Conservation (phyloP, 2,888 invertebrate species). For the Rhagophthalmus giganteus region DNA sequence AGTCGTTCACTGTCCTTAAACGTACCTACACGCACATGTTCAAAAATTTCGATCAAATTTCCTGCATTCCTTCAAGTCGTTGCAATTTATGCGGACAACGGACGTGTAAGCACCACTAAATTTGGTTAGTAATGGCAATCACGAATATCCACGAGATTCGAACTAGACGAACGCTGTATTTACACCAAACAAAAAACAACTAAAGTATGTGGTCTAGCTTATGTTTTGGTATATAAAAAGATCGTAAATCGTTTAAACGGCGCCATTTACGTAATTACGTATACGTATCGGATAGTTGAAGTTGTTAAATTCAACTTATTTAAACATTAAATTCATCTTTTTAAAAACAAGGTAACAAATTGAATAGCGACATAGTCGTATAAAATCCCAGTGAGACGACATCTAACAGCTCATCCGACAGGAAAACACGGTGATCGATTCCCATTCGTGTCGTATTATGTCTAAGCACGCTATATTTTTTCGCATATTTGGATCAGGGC, state of each 20-base stretch:
- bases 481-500: conserved; percentile 50
- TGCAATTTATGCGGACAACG: no score
- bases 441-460: conserved; percentile 53
- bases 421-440: conserved; percentile 52
- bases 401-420: conserved; percentile 46
- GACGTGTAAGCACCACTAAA: no score
- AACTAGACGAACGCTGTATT: no score
- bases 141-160: no score
- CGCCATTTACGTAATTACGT: not conserved
- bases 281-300: conserved; percentile 2
- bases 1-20: no score
- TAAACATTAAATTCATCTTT: conserved; percentile 17
- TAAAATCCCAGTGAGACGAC: conserved; percentile 29
- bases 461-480: conserved; percentile 53
- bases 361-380: conserved; percentile 17
- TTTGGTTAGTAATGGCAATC: no score
- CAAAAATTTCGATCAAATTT: no score
- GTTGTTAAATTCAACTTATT: conserved; percentile 11
- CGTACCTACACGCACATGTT: no score
- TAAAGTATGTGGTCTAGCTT: no score
- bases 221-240: no score
- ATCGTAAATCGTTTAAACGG: not conserved
- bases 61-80: no score
- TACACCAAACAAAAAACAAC: no score
- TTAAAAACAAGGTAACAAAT: conserved; percentile 27